phyloP scores from a whole-genome alignment of 1,140 invertebrate genomes.

The Heliconius congener region DNA sequence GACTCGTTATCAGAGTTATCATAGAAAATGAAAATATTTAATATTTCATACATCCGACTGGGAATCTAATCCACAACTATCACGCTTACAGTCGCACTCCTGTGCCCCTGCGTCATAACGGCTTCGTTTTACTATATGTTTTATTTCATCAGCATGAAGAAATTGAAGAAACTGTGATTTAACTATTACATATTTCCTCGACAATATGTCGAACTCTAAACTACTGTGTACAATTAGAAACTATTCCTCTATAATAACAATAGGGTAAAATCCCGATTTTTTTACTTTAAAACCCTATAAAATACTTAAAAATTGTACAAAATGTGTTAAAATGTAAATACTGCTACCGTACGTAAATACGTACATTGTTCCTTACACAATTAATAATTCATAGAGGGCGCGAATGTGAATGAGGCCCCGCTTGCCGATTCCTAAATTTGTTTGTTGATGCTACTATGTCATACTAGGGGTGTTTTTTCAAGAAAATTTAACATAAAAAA shows the following conservation, averaged over 20 bases:
- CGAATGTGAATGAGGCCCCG: constrained; percentile 15
- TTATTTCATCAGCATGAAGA: too few relatives aligned
- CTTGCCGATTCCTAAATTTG: constrained; percentile 30
- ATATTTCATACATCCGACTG: background rate
- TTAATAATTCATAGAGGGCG: constrained; percentile 39
- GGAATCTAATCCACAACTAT: background rate
- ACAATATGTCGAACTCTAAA: too few relatives aligned
- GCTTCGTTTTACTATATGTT: too few relatives aligned
- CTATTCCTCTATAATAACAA: background rate
- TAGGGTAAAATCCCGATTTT: too few relatives aligned
- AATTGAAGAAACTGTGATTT: too few relatives aligned
- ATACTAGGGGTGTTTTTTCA: background rate
- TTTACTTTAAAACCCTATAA: too few relatives aligned
- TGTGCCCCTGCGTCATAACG: too few relatives aligned
- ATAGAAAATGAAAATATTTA: background rate
- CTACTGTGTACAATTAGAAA: too few relatives aligned
- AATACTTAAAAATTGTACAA: background rate
- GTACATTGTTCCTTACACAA: constrained; percentile 10
- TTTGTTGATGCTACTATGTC: constrained; percentile 17
- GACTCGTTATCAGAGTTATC: background rate
- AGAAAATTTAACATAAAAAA: background rate
- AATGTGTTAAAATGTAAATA: background rate
- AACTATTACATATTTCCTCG: too few relatives aligned
- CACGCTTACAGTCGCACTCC: too few relatives aligned
- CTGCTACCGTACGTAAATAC: background rate